phyloP scores from a whole-genome alignment of 2,888 invertebrate genomes.

The Leptinotarsa rubiginosa region DNA sequence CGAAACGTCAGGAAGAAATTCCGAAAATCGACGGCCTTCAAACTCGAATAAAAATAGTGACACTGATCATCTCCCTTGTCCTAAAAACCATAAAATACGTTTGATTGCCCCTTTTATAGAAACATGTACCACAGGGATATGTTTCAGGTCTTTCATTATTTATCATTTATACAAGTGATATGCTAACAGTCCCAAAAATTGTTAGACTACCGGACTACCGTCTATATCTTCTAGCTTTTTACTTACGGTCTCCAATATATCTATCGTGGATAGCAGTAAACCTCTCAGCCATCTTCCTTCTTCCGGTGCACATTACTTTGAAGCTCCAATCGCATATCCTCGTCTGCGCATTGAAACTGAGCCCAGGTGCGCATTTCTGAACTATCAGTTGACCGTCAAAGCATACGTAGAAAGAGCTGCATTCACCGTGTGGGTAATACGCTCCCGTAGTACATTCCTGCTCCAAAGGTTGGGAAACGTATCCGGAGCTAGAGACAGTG shows the following conservation, averaged over 20 bases:
- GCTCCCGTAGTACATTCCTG: conserved; percentile 75
- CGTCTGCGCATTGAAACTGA: conserved; percentile 77
- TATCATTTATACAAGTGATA: too few species aligned
- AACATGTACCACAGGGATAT: too few species aligned
- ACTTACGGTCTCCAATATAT: conserved; percentile 39
- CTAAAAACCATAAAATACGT: too few species aligned
- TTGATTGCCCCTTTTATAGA: too few species aligned
- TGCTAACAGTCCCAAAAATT: too few species aligned
- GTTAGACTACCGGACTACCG: too few species aligned
- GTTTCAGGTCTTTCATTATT: too few species aligned
- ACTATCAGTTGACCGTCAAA: conserved; percentile 78
- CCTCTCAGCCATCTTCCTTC: conserved; percentile 53
- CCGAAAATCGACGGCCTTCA: too few species aligned
- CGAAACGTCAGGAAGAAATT: too few species aligned
- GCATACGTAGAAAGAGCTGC: conserved; percentile 82
- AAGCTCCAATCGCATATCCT: conserved; percentile 82
- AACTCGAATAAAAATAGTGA: too few species aligned
- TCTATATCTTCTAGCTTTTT: background rate
- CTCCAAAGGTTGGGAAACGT: conserved; percentile 37
- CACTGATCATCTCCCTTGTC: too few species aligned
- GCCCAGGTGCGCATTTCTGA: conserved; percentile 80
- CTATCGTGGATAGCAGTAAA: conserved; percentile 44
- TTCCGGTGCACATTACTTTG: conserved; percentile 71
- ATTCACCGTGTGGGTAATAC: conserved; percentile 80
- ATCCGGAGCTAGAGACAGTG: conserved; percentile 48